Base-by-base conservation (phyloP, 35 echinoderm and acorn worm species). In the Apostichopus parvimensis region DNA sequence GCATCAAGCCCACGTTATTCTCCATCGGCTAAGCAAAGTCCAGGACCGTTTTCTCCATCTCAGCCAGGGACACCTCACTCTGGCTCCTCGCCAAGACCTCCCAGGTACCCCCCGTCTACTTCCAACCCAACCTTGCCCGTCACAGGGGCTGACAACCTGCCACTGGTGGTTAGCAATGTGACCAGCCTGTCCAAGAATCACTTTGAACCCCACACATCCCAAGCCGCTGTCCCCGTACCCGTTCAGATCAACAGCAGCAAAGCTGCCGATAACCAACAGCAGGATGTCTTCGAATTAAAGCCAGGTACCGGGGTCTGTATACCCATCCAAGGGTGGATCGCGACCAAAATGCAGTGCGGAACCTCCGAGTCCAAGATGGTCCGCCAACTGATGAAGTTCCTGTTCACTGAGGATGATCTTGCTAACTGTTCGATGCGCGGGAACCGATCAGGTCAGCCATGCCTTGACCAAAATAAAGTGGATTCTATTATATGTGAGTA, bases 401-500 rank as follows among this genome's bases (percentile, higher is more conserved):
- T 87, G 5, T 87, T 87, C 85, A 58, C 85, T 4, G 85, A 87
- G 57, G 64, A 87, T 58, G 85, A 87, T 15, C 85, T 87, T 9
- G 55, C 57, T 18, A 22, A 11, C 45, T 61, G 85, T 26, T 28
- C 20, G 12, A 66, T 87, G 85, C 57, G 64, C 12, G 85, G 57
- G 0, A 87, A 62, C 45, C 57, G 85, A 62, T 9, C 34, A 22
- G 86, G 62, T 26, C 61, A 88, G 85, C 54, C 64, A 61, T 87
- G 55, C 18, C 58, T 87, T 1, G 85, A 87, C 59, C 85, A 87
- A 59, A 71, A 64, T 59, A 87, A 87, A 71, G 85, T 87, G 55
- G 85, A 87, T n/a, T 57, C 85, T 71, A 87, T 87, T 61, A 87
- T 87, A 87, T 87, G 85, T 87, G 56, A 87, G 85, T 87, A 87